Evolutionary conservation across 2,797 vertebrate species (phyloP).

Genomic region (Labroides dimidiatus): DNA sequence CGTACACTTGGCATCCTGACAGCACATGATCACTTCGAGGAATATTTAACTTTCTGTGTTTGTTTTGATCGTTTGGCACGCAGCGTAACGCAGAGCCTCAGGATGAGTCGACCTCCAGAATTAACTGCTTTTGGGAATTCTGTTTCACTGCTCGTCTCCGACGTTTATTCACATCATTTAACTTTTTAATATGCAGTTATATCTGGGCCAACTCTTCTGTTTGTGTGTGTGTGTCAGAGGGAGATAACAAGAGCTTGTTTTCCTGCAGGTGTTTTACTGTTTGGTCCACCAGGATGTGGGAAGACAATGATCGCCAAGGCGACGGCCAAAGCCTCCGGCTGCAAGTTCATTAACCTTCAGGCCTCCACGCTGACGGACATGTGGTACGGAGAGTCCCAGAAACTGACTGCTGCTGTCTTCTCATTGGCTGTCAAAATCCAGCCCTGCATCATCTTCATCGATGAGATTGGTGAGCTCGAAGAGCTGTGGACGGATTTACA

Average conservation of each 20-base stretch:
- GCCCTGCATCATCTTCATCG: conserved; percentile 88
- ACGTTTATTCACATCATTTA: conserved; percentile 32
- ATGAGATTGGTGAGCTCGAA: conserved; percentile 84
- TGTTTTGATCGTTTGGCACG: conserved; percentile 33
- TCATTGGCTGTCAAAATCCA: conserved; percentile 87
- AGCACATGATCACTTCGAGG: conserved; percentile 27
- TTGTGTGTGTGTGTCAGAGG: background rate
- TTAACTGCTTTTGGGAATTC: conserved; percentile 35
- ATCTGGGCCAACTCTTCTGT: background rate
- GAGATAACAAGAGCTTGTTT: background rate
- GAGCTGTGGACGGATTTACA: background rate
- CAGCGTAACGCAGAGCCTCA: conserved; percentile 23
- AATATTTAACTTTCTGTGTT: conserved; percentile 25
- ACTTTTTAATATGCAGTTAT: conserved; percentile 2
- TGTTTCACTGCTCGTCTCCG: conserved; percentile 4
- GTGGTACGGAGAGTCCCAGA: conserved; percentile 89
- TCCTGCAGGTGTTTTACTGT: conserved; percentile 83
- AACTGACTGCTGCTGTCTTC: conserved; percentile 88
- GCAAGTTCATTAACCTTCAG: conserved; percentile 88
- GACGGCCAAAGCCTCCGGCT: conserved; percentile 86
- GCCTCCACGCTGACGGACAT: conserved; percentile 86
- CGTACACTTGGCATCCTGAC: conserved; percentile 38
- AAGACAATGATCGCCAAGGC: conserved; percentile 89
- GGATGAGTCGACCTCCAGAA: conserved; percentile 43
- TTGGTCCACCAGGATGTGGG: conserved; percentile 87